phyloP scores from a whole-genome alignment of 2,113 vertebrate genomes.

The Aplodontia rufa region DNA sequence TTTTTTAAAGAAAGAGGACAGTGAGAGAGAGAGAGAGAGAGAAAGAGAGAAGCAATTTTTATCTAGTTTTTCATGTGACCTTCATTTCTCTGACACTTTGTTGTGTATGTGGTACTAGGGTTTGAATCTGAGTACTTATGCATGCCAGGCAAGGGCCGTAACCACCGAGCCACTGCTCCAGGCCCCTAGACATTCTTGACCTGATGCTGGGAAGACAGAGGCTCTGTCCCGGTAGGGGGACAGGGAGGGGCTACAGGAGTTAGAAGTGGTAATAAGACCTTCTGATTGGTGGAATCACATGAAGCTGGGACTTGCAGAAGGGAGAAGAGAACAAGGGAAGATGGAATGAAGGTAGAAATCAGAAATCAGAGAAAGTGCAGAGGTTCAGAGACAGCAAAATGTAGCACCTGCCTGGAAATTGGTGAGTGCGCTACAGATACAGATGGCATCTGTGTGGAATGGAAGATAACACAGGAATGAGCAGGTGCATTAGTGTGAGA shows the following conservation, averaged over 20 bases:
- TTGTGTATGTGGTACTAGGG: no score
- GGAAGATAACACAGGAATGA: background rate
- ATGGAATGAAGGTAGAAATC: background rate
- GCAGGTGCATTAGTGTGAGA: fast-evolving
- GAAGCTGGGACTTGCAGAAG: background rate
- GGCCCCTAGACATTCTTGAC: no score
- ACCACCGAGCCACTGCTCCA: no score
- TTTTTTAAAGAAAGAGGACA: no score
- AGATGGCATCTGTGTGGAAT: fast-evolving
- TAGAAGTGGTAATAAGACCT: background rate
- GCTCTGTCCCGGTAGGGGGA: background rate
- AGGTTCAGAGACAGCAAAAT: background rate
- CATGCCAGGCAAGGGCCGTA: no score
- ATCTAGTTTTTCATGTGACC: no score
- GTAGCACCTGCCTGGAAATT: background rate
- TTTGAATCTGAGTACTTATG: no score
- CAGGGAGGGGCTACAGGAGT: background rate
- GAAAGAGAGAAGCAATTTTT: no score
- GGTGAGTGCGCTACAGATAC: fast-evolving
- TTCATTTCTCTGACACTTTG: no score
- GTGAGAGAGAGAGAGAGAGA: no score
- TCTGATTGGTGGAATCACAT: fast-evolving
- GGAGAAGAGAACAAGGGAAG: fast-evolving
- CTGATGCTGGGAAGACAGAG: no score
- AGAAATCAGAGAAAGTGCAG: background rate